Evolutionary conservation across 2,888 invertebrate genomes (phyloP).

Genomic region (Drosophila ustulata): DNA sequence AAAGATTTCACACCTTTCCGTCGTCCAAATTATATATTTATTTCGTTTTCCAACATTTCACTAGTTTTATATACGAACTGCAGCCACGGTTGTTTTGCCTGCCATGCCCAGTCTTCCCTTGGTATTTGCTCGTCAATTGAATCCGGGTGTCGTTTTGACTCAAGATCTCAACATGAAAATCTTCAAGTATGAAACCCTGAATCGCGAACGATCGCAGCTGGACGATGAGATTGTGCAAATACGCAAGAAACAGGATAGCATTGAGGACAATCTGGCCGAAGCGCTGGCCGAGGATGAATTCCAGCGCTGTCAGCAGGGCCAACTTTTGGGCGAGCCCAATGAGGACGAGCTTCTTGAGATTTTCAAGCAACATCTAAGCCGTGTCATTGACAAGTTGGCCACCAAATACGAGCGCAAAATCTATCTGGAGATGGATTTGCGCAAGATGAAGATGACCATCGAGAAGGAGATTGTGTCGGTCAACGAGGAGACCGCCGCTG

Average conservation of each 20-base stretch:
- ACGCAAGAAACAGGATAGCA: slow-evolving; percentile 52
- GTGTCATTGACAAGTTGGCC: slow-evolving; percentile 49
- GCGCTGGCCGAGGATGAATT: slow-evolving; percentile 63
- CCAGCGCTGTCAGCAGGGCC: slow-evolving; percentile 45
- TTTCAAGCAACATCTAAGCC: slow-evolving; percentile 40
- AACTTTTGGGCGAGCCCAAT: background rate
- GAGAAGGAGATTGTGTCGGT: slow-evolving; percentile 56
- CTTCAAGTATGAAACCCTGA: slow-evolving; percentile 39
- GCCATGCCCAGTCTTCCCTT: slow-evolving; percentile 38
- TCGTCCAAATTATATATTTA: slow-evolving; percentile 18
- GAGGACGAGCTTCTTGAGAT: slow-evolving; percentile 46
- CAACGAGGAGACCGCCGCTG: slow-evolving; percentile 48
- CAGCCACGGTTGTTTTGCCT: background rate
- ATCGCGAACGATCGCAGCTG: slow-evolving; percentile 37
- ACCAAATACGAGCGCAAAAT: slow-evolving; percentile 47
- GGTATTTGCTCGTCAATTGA: slow-evolving; percentile 52
- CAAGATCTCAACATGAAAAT: slow-evolving; percentile 58
- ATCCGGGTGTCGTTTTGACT: slow-evolving; percentile 58
- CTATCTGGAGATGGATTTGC: slow-evolving; percentile 53
- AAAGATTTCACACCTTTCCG: slow-evolving; percentile 14
- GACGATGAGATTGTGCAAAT: slow-evolving; percentile 43
- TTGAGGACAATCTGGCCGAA: slow-evolving; percentile 63
- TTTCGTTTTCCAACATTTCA: slow-evolving; percentile 3
- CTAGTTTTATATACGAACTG: background rate
- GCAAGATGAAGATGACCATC: slow-evolving; percentile 52